phyloP scores from a whole-genome alignment of 2,797 vertebrate species.

The Tapirus indicus region DNA sequence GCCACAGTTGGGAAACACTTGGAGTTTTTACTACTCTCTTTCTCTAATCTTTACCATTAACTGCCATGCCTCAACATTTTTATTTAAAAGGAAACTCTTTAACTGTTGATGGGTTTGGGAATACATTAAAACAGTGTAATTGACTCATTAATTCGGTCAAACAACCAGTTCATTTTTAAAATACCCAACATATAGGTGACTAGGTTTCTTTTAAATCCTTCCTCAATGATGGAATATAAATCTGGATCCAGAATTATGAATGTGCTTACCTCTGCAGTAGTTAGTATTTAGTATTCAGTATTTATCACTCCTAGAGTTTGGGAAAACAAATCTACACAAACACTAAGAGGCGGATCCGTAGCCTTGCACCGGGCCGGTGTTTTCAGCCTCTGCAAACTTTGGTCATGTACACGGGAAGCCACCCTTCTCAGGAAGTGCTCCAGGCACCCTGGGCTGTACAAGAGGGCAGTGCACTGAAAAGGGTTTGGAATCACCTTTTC shows the following conservation, averaged over 20 bases:
- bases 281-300: neutral
- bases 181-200: neutral
- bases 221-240: neutral
- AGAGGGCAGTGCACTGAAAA: too few relatives aligned
- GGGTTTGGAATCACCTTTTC: neutral
- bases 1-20: neutral
- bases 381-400: neutral
- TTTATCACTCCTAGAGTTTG: neutral
- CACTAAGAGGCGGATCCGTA: neutral
- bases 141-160: slow-evolving; percentile 38
- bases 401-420: neutral
- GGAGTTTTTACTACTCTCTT: neutral
- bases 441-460: neutral
- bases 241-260: neutral
- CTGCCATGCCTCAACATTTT: neutral
- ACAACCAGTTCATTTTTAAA: slow-evolving; percentile 33
- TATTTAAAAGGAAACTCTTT: slow-evolving; percentile 15
- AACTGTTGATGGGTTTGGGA: neutral
- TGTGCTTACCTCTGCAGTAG: neutral
- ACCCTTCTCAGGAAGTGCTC: neutral
- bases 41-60: neutral
- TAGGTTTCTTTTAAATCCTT: neutral
- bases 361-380: accelerated
- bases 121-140: slow-evolving; percentile 35
- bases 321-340: neutral